phyloP scores from a whole-genome alignment of 2,113 vertebrate genomes.

The Dryoscopus gambensis region DNA sequence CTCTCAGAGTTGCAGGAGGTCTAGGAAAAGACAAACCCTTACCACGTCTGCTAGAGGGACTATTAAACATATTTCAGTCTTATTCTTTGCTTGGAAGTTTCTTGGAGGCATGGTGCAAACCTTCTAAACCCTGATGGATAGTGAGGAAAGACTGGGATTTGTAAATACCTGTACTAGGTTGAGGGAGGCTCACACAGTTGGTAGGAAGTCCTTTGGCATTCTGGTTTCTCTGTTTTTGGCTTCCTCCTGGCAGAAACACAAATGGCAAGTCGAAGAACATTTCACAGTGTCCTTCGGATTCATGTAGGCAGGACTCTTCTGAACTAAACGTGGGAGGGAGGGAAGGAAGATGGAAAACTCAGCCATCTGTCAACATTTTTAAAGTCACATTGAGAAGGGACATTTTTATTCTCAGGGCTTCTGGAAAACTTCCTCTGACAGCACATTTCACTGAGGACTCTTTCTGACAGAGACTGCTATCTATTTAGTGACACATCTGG shows the following conservation, averaged over 20 bases:
- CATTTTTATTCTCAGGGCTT: background rate
- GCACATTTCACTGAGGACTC: background rate
- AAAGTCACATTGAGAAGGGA: background rate
- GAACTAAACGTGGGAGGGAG: background rate
- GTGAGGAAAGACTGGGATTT: background rate
- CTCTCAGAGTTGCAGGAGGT: background rate
- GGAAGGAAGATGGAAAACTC: background rate
- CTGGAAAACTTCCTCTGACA: background rate
- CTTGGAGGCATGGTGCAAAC: fast-evolving
- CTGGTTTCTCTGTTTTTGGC: background rate
- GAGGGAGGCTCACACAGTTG: background rate
- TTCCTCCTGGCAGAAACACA: background rate
- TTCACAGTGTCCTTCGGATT: background rate
- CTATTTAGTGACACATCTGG: background rate
- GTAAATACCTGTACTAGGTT: background rate
- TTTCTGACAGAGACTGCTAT: background rate
- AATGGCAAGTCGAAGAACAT: background rate
- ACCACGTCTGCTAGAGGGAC: background rate
- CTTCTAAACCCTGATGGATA: background rate
- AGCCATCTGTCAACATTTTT: background rate
- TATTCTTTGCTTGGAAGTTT: background rate
- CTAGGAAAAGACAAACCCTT: background rate
- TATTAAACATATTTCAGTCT: background rate
- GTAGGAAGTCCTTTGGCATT: background rate
- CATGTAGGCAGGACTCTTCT: background rate